Percentiles rank a stretch among this genome's conserved stretches.
Conservation (phyloP, 2,113 vertebrate genomes). For the Eretmochelys imbricata region DNA sequence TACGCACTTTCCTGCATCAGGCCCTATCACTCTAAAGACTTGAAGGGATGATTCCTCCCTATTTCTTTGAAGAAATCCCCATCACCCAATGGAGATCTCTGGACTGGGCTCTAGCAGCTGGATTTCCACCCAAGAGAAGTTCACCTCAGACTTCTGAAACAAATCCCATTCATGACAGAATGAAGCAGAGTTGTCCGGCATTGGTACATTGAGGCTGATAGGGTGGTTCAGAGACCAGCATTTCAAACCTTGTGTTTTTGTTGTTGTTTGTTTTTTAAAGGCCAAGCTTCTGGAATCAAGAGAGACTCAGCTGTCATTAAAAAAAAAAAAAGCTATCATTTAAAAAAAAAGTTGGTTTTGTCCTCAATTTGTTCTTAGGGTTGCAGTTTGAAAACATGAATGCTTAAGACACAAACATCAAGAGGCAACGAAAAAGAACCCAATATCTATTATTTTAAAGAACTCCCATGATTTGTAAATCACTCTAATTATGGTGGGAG, state of each 20-base stretch:
- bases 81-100: not conserved
- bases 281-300: not conserved
- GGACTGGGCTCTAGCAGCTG: not conserved
- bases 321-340: not conserved
- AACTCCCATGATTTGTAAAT: not conserved
- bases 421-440: not conserved
- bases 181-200: not conserved
- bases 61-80: not conserved
- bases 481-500: not conserved
- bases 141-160: not conserved
- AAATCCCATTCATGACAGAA: not conserved
- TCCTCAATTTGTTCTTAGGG: not conserved
- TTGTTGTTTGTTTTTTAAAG: not conserved
- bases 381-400: too few species aligned
- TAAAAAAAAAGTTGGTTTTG: not conserved
- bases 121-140: not conserved
- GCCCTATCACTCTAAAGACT: not conserved
- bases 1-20: not conserved
- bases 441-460: not conserved
- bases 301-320: not conserved
- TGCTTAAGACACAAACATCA: not conserved
- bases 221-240: accelerated
- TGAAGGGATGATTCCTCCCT: not conserved
- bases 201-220: not conserved
- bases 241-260: not conserved